These are phyloP conservation scores for Trichomalopsis sarcophagae DNA, from an alignment of 1,140 invertebrate species.

Conservation along the genomic window DNA sequence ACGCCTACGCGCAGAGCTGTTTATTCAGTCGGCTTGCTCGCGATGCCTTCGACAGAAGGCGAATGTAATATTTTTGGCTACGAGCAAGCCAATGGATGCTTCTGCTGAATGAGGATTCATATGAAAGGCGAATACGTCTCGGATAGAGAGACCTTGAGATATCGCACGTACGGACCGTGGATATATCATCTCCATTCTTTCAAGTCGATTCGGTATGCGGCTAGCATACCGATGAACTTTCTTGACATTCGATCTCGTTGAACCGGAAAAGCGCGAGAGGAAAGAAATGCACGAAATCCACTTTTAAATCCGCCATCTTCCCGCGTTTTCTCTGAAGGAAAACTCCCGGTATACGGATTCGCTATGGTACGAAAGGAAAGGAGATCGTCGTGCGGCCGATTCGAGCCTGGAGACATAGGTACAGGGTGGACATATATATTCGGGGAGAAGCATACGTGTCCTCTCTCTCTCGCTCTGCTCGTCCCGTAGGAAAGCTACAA, in stretches of 20 bases:
- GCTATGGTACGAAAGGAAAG: not conserved
- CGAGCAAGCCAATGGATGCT: not conserved
- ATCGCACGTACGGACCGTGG: not conserved
- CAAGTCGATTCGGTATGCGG: slow-evolving; percentile 1
- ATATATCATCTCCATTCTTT: not conserved
- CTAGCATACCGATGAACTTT: not conserved
- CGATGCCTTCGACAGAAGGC: not conserved
- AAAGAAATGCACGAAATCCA: not conserved
- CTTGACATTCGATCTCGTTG: slow-evolving; percentile 27
- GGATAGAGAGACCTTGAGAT: no score
- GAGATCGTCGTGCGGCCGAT: not conserved
- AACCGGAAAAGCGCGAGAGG: not conserved
- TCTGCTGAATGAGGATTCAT: no score
- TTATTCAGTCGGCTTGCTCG: not conserved
- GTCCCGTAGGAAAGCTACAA: slow-evolving; percentile 59
- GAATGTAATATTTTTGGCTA: not conserved
- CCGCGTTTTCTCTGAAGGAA: no score
- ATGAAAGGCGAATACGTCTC: no score
- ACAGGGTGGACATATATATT: not conserved
- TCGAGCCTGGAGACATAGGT: not conserved
- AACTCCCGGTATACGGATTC: no score
- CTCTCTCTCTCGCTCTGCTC: not conserved
- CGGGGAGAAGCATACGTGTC: slow-evolving; percentile 25
- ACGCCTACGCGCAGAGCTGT: not conserved
- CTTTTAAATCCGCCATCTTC: no score